phyloP scores from a whole-genome alignment of 2,113 vertebrate species.

The Periophthalmodon schlosseri region DNA sequence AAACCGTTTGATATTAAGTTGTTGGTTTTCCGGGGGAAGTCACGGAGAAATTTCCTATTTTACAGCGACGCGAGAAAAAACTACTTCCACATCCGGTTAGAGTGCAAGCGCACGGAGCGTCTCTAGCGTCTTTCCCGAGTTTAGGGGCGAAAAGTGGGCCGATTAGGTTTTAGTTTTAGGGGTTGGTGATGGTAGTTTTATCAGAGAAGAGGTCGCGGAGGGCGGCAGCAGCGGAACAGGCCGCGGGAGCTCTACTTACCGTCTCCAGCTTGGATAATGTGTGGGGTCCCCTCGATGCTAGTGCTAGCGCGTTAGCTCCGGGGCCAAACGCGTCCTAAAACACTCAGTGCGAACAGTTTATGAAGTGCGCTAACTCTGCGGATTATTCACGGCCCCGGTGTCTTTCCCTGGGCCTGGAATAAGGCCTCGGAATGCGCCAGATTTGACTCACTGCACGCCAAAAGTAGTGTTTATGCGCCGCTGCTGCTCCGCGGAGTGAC shows the following conservation, averaged over 20 bases:
- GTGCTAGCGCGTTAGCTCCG: constrained; percentile 54
- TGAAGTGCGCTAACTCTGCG: neutral
- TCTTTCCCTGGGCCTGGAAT: neutral
- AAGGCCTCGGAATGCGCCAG: neutral
- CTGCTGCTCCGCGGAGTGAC: constrained; percentile 11
- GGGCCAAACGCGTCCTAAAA: constrained; percentile 13
- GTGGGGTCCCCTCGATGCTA: constrained; percentile 27
- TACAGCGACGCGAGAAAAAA: constrained; percentile 75
- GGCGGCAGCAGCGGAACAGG: fast-evolving
- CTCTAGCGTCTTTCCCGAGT: neutral
- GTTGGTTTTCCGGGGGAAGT: constrained; percentile 81
- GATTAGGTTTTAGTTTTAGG: too few species aligned
- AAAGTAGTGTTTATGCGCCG: constrained; percentile 8
- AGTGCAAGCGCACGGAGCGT: constrained; percentile 36
- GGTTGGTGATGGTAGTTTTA: too few species aligned
- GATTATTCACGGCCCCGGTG: neutral
- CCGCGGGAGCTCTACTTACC: constrained; percentile 39
- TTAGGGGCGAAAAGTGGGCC: neutral
- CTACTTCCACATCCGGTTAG: constrained; percentile 82
- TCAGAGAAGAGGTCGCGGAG: neutral
- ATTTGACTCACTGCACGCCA: neutral
- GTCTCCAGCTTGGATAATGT: constrained; percentile 32
- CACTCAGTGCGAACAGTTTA: neutral
- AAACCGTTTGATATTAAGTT: constrained; percentile 77
- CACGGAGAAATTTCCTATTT: constrained; percentile 77